phyloP scores from a whole-genome alignment of 2,888 invertebrate genomes.

The Dusona sp. region DNA sequence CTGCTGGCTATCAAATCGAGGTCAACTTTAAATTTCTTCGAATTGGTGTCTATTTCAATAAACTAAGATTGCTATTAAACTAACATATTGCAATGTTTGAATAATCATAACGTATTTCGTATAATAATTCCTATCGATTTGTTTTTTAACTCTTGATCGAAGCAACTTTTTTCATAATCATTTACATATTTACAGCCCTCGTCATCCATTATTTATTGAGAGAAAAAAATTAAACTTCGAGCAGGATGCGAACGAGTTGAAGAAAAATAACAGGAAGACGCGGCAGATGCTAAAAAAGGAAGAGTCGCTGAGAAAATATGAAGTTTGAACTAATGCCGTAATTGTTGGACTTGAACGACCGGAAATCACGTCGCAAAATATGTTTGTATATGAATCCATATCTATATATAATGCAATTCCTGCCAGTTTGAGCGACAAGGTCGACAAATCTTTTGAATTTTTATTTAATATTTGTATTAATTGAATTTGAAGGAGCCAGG shows the following conservation, averaged over 20 bases:
- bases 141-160: neutral
- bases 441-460: slow-evolving; percentile 41
- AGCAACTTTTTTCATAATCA: neutral
- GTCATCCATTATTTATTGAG: neutral
- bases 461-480: slow-evolving; percentile 17
- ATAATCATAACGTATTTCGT: no score
- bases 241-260: neutral
- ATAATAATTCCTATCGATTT: neutral
- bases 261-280: slow-evolving; percentile 10
- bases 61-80: no score
- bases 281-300: neutral
- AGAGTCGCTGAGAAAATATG: slow-evolving; percentile 13
- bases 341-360: neutral
- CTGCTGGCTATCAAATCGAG: no score
- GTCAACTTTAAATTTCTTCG: no score
- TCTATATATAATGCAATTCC: neutral
- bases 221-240: neutral
- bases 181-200: neutral
- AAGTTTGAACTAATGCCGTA: neutral
- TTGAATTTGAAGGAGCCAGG: slow-evolving; percentile 24
- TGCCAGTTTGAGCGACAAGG: slow-evolving; percentile 43
- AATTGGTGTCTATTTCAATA: no score
- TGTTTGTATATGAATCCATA: neutral
- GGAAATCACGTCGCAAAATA: slow-evolving; percentile 43
- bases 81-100: no score